Evolutionary conservation across 2,888 invertebrate species (phyloP).

Genomic region (Acleris laterana): DNA sequence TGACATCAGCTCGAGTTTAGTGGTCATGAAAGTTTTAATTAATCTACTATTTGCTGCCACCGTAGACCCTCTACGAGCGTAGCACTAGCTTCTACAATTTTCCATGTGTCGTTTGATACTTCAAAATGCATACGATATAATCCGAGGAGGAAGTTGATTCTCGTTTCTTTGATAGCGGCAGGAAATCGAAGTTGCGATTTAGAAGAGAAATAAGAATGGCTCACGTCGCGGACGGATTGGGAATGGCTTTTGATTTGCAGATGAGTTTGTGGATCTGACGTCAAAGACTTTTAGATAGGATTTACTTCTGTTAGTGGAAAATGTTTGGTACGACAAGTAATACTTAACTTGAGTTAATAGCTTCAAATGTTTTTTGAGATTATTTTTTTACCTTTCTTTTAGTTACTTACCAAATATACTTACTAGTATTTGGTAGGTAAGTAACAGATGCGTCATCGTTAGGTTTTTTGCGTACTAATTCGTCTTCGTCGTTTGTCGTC

Average conservation of each 20-base stretch:
- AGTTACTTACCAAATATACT: no score
- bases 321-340: neutral
- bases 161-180: slow-evolving; percentile 29
- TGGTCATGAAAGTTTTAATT: slow-evolving; percentile 35
- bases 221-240: slow-evolving; percentile 54
- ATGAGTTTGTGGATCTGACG: slow-evolving; percentile 24
- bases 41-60: slow-evolving; percentile 29
- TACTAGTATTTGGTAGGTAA: no score
- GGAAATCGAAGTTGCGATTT: slow-evolving; percentile 38
- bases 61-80: slow-evolving; percentile 16
- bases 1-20: slow-evolving; percentile 16
- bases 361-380: no score
- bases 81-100: slow-evolving; percentile 2
- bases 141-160: slow-evolving; percentile 33
- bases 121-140: slow-evolving; percentile 33
- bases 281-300: slow-evolving; percentile 24
- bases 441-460: no score
- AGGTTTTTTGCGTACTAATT: no score
- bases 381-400: no score
- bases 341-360: neutral
- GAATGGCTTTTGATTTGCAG: slow-evolving; percentile 18
- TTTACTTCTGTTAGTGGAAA: neutral
- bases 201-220: slow-evolving; percentile 33
- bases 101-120: slow-evolving; percentile 12
- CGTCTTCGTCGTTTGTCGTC: no score